A percentile compares a stretch with the other conserved stretches of the same genome.
phyloP scores from a whole-genome alignment of 2,113 vertebrate genomes.

The Paramisgurnus dabryanus region DNA sequence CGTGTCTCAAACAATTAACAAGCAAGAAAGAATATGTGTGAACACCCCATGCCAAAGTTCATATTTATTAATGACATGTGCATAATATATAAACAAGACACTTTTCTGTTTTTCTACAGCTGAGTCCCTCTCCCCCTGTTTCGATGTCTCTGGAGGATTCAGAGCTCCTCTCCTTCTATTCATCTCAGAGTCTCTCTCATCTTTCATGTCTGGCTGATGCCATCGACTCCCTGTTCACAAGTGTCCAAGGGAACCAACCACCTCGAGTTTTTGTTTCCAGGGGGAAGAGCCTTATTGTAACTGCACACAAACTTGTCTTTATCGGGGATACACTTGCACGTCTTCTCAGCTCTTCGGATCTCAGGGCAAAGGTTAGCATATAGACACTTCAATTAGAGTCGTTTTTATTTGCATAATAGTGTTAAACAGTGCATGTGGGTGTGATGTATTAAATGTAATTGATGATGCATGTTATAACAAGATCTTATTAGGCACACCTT shows the following conservation, averaged over 20 bases:
- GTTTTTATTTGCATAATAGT: background rate
- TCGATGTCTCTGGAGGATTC: conserved; percentile 80
- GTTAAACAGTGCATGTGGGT: background rate
- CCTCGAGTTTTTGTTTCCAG: conserved; percentile 85
- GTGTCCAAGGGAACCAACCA: conserved; percentile 82
- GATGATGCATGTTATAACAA: background rate
- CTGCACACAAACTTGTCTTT: conserved; percentile 89
- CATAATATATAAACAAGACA: background rate
- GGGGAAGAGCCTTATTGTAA: conserved; percentile 85
- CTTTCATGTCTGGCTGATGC: conserved; percentile 81
- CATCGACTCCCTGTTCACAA: conserved; percentile 81
- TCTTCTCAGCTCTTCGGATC: conserved; percentile 78
- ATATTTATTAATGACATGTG: too few species aligned
- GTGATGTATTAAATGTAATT: background rate
- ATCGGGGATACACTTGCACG: conserved; percentile 88
- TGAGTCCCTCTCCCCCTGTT: conserved; percentile 68
- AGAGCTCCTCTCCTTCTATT: conserved; percentile 87
- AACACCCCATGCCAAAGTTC: too few species aligned
- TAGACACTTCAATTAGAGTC: background rate
- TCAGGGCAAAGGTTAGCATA: conserved; percentile 75
- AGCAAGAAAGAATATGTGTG: background rate
- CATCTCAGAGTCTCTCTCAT: conserved; percentile 84
- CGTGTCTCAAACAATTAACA: background rate
- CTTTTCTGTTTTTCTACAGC: conserved; percentile 53
- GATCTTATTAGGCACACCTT: background rate